Conservation (phyloP, 2,888 invertebrate species). For the Tribolium freemani region DNA sequence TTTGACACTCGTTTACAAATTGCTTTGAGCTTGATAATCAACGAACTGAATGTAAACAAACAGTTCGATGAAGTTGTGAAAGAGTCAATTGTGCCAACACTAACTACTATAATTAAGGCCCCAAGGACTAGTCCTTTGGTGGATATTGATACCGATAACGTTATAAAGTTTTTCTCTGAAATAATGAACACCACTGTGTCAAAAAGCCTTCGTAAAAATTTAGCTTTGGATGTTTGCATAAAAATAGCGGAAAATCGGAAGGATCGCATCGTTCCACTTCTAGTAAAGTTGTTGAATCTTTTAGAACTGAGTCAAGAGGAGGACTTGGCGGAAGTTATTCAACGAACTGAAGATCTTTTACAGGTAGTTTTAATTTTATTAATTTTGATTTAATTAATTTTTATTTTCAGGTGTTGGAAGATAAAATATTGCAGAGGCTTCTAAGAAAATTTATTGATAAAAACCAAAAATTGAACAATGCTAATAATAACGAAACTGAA, state of each 20-base stretch:
- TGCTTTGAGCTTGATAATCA: slow-evolving; percentile 3
- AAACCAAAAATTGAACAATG: neutral
- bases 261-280: neutral
- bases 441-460: neutral
- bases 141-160: slow-evolving; percentile 40
- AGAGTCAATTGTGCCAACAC: slow-evolving; percentile 41
- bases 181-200: slow-evolving; percentile 5
- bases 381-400: neutral
- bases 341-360: slow-evolving; percentile 6
- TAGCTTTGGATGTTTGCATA: slow-evolving; percentile 11
- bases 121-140: slow-evolving; percentile 41
- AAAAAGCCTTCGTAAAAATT: slow-evolving; percentile 1
- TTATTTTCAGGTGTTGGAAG: neutral
- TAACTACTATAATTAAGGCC: slow-evolving; percentile 35
- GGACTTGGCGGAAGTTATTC: slow-evolving; percentile 1
- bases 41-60: neutral
- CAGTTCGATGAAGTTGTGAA: slow-evolving; percentile 24
- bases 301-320: slow-evolving; percentile 8
- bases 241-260: slow-evolving; percentile 11
- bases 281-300: slow-evolving; percentile 5
- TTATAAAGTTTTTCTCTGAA: slow-evolving; percentile 37
- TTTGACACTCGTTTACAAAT: neutral
- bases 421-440: neutral
- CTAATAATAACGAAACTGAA: neutral
- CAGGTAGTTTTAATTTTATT: slow-evolving; percentile 4